phyloP scores from a whole-genome alignment of 2,797 vertebrate genomes.

The Spinibarbus caldwelli region DNA sequence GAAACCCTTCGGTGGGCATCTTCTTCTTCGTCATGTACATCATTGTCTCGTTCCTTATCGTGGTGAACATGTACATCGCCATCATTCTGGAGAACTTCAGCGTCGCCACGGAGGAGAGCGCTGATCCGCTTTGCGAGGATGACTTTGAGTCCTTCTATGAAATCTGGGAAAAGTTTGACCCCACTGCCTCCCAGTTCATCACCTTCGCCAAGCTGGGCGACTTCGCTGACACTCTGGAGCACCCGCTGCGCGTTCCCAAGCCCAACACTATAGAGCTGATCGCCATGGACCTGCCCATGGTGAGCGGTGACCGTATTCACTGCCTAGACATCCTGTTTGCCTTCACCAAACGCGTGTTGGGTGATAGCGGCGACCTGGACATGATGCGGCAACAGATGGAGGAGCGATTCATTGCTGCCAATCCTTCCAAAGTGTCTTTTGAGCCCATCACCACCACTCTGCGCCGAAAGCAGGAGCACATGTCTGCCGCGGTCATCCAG shows the following conservation, averaged over 20 bases:
- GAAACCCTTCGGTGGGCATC: conserved; percentile 97
- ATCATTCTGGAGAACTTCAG: conserved; percentile 99
- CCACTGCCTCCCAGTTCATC: conserved; percentile 97
- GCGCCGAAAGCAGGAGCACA: conserved; percentile 95
- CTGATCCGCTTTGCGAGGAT: conserved; percentile 96
- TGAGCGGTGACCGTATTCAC: conserved; percentile 98
- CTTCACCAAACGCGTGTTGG: conserved; percentile 98
- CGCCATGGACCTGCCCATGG: conserved; percentile 99
- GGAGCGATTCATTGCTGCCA: conserved; percentile 97
- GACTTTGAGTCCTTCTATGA: conserved; percentile 99
- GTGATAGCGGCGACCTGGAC: conserved; percentile 97
- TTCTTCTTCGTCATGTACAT: conserved; percentile 99
- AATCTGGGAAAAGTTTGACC: conserved; percentile 99
- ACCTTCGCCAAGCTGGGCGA: conserved; percentile 95
- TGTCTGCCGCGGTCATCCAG: conserved; percentile 93
- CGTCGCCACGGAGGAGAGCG: conserved; percentile 97
- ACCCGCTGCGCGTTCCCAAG: conserved; percentile 95
- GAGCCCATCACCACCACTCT: conserved; percentile 99
- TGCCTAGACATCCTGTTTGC: conserved; percentile 99
- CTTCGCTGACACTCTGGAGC: conserved; percentile 95
- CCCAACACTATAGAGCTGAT: conserved; percentile 99
- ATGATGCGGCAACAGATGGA: conserved; percentile 99
- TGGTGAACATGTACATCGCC: conserved; percentile 99
- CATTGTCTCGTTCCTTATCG: conserved; percentile 99
- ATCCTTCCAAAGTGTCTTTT: conserved; percentile 99